Evolutionary conservation across 2,113 vertebrate genomes (phyloP).

Genomic region (Prochilodus magdalenae): DNA sequence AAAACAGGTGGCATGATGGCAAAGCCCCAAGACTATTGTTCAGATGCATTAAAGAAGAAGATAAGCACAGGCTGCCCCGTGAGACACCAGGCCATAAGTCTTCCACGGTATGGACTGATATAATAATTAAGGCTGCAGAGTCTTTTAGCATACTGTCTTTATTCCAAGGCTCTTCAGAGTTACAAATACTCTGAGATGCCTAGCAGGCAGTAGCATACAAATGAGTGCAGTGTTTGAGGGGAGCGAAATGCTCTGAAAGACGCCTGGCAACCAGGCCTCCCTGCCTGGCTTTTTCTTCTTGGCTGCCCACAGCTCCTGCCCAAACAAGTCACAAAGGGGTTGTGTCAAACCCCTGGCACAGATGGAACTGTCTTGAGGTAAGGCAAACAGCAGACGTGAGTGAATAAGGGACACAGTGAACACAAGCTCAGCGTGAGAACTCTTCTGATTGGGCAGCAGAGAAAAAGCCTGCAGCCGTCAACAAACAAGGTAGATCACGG

Average conservation of each 20-base stretch:
- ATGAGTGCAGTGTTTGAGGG: constrained; percentile 23
- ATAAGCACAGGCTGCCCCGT: neutral
- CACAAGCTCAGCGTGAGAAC: constrained; percentile 26
- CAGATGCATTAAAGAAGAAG: neutral
- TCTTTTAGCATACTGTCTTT: neutral
- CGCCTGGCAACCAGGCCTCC: constrained; percentile 49
- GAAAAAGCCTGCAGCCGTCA: neutral
- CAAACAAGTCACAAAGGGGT: constrained; percentile 30
- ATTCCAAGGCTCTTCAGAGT: neutral
- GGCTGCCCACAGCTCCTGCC: neutral
- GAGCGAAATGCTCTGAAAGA: neutral
- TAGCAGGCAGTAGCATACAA: constrained; percentile 40
- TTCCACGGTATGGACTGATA: neutral
- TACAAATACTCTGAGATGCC: neutral
- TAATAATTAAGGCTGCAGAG: neutral
- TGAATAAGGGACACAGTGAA: neutral
- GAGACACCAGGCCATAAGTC: neutral
- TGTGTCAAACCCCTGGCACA: constrained; percentile 21
- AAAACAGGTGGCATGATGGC: neutral
- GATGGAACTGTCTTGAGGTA: constrained; percentile 14
- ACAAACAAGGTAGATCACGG: neutral
- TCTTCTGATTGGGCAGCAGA: neutral
- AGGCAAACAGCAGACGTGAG: neutral
- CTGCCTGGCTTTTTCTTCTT: constrained; percentile 6
- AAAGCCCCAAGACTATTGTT: neutral